Evolutionary conservation across 2,797 vertebrate species (phyloP), one percentile per base, ranked within the genome.

Genomic region (Xenopus petersii): DNA sequence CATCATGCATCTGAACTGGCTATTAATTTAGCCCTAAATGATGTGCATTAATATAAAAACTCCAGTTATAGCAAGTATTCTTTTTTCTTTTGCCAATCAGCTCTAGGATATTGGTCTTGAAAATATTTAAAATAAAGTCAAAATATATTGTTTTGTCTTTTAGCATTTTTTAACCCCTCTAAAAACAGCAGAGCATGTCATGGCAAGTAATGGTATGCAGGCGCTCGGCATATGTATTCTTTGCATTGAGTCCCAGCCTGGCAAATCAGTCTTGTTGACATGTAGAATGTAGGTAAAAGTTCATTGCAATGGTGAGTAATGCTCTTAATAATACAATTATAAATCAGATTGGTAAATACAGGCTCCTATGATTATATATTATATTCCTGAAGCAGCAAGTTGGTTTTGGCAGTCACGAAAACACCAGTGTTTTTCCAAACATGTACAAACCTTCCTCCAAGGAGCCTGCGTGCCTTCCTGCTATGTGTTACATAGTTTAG

Each of bases 201-300:
- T 3, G 36, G 6, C 36, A 6, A 9, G 36, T 42, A 42, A 42
- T 51, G 49, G 15, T 51, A 2, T 51, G 49, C 49, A 51, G 10
- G 26, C 51, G n/a, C 16, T 30, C 17, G 54, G 16, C 12, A 46
- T 42, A 70, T 21, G 55, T 5, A 13, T 24, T 60, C 55, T 60
- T 7, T 60, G 47, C 56, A 60, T 64, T 46, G 6, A 9, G 36
- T 24, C 17, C 36, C 54, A 70, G 62, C n/a, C 21, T 8, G n/a
- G 7, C 47, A 46, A 47, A 46, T 77, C 30, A 60, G 47, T 68
- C 15, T 47, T 46, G 64, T 59, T 78, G 70, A 73, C 60, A 24
- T 42, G 11, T 12, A 56, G 61, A 59, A 79, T 60, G 36, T 79
- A 59, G 76, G 76, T 63, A 74, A 79, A 74, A 66, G 76, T 51